Evolutionary conservation across 2,113 vertebrate species (phyloP), one percentile per base, ranked within the genome.

Genomic region (Peromyscus polionotus): DNA sequence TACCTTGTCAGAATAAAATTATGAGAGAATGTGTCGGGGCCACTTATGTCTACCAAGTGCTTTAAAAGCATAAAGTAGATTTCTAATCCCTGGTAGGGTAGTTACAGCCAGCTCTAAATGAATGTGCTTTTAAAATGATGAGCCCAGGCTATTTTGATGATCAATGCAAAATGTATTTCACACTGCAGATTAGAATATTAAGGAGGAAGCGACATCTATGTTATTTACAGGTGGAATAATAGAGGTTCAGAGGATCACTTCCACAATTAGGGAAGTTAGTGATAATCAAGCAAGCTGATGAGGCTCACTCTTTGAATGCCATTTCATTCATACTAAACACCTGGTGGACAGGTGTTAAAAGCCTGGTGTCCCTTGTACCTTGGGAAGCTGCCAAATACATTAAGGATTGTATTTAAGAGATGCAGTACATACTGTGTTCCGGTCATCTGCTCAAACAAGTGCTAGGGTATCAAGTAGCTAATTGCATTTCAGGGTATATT

Each of bases 101-200:
- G 96, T 63, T 98, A 94, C 67, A 97, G 92, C 94, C 97, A 93
- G 90, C 70, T 79, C 48, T 94, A 97, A 94, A 97, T 92, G 87
- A 97, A 91, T 97, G 95, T 97, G 97, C 91, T 97, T 97, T 87
- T 98, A 96, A 97, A 96, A 95, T 97, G 98, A 93, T 96, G 98
- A 98, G 65, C 90, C 97, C 95, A 59, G 85, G 94, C 59, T 89
- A 97, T 45, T 96, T 80, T 87, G 93, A 14, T 94, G 81, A 76
- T 77, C 45, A 97, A 93, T 97, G 97, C 17, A 97, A 98, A 97
- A 97, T 93, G 97, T 31, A 75, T 51, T 42, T 91, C n/a, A 95
- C 17, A 63, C 10, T 4, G 54, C 5, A 79, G 39, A 84, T 94
- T 89, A 86, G 48, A 92, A 93, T 93, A 88, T 94, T 91, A 77